A percentile compares a stretch with the other conserved stretches of the same genome.
Evolutionary conservation across 2,888 invertebrate genomes (phyloP).

Genomic region (Xylota segnis): DNA sequence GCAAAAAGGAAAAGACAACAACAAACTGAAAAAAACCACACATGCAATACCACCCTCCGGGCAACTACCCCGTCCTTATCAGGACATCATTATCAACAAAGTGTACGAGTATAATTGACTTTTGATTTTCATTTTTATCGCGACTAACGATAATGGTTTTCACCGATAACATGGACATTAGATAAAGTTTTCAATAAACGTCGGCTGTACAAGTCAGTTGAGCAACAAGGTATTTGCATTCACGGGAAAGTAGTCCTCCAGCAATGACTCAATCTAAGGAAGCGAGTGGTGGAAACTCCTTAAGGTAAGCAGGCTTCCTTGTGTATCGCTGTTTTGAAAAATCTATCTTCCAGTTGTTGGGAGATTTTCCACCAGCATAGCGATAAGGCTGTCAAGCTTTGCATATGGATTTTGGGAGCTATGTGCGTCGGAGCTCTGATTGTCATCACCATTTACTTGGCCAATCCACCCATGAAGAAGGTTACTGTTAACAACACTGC

Average conservation of each 20-base stretch:
- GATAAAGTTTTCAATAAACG: constrained; percentile 12
- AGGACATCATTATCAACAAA: constrained; percentile 33
- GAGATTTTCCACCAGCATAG: constrained; percentile 4
- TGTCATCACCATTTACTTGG: constrained; percentile 6
- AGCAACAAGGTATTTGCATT: constrained; percentile 3
- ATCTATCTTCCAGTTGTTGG: constrained; percentile 16
- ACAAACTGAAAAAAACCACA: no score
- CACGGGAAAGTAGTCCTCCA: not conserved
- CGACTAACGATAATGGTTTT: constrained; percentile 27
- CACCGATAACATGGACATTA: constrained; percentile 44
- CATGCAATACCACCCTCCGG: not conserved
- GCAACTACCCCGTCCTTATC: constrained; percentile 43
- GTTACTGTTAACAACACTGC: not conserved
- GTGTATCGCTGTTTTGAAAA: not conserved
- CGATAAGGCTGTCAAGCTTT: constrained; percentile 7
- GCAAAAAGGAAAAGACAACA: not conserved
- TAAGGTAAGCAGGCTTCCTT: constrained; percentile 8
- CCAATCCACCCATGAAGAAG: not conserved
- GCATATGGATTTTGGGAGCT: constrained; percentile 17
- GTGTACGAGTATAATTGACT: constrained; percentile 52
- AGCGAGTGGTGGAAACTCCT: not conserved
- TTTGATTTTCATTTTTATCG: constrained; percentile 46
- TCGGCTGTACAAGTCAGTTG: constrained; percentile 6
- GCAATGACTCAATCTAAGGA: constrained; percentile 44
- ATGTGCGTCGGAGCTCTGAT: constrained; percentile 21